phyloP scores from a whole-genome alignment of 2,797 vertebrate genomes.

The Gambelia wislizenii region DNA sequence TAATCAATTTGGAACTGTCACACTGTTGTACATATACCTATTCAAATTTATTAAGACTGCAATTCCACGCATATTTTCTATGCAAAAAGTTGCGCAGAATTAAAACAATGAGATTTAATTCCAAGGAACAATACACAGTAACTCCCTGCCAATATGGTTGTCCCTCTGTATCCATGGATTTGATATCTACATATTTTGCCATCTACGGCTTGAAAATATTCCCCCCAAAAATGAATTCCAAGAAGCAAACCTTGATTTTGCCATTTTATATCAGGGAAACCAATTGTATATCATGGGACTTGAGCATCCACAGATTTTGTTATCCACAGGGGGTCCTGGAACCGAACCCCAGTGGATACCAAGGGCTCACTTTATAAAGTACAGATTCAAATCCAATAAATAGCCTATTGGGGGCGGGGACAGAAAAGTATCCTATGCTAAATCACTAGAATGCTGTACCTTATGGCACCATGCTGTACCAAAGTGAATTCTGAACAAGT shows the following conservation, averaged over 20 bases:
- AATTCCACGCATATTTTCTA: neutral
- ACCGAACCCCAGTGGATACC: too few species aligned
- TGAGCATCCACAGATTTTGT: too few species aligned
- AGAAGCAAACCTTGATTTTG: too few species aligned
- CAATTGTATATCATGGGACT: too few species aligned
- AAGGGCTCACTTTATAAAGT: too few species aligned
- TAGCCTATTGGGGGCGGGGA: neutral
- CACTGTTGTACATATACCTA: neutral
- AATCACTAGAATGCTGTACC: neutral
- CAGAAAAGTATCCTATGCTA: neutral
- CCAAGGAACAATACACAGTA: neutral
- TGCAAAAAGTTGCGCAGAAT: too few species aligned
- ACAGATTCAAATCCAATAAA: neutral
- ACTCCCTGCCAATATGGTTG: neutral
- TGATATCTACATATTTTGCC: too few species aligned
- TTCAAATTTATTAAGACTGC: neutral
- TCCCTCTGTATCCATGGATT: too few species aligned
- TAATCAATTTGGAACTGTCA: neutral
- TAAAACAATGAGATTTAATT: conserved; percentile 6
- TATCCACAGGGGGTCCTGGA: too few species aligned
- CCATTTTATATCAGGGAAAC: too few species aligned
- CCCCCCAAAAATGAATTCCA: too few species aligned
- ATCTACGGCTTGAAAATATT: too few species aligned
- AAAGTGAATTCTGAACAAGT: neutral
- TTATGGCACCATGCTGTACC: neutral